A percentile compares a stretch with the other conserved stretches of the same genome.
Evolutionary conservation across 1,140 invertebrate species (phyloP).

Genomic region (Pseudomyrmex cubaensis): DNA sequence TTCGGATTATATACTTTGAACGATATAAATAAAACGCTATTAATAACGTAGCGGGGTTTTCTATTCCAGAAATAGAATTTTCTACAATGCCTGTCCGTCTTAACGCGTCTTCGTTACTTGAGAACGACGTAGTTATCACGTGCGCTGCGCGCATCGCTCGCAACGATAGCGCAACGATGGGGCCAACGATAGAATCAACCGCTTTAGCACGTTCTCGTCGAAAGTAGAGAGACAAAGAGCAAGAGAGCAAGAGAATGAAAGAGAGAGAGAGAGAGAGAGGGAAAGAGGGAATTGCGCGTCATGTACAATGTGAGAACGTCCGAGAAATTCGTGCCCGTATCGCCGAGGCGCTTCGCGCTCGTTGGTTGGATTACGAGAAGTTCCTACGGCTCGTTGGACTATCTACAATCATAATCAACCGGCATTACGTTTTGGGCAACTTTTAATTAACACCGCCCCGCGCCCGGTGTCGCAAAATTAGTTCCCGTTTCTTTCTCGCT

Average conservation of each 20-base stretch:
- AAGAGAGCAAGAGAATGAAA: not conserved
- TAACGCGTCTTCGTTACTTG: not conserved
- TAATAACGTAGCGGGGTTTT: constrained; percentile 18
- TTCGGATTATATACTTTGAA: constrained; percentile 36
- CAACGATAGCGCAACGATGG: constrained; percentile 13
- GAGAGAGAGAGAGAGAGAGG: not conserved
- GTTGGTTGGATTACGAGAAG: constrained; percentile 29
- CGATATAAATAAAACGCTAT: constrained; percentile 28
- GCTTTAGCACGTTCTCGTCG: constrained; percentile 37
- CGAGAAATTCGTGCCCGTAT: constrained; percentile 36
- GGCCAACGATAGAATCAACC: constrained; percentile 30
- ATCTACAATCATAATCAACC: constrained; percentile 73
- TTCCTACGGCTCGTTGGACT: constrained; percentile 63
- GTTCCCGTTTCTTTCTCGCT: constrained; percentile 4
- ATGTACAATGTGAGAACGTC: constrained; percentile 10
- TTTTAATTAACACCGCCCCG: constrained; percentile 76
- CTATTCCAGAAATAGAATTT: constrained; percentile 7
- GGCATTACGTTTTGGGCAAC: constrained; percentile 70
- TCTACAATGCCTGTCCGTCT: constrained; percentile 1
- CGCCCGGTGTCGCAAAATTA: constrained; percentile 27
- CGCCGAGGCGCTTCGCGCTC: constrained; percentile 14
- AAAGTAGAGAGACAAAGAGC: constrained; percentile 1
- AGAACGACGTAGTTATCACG: constrained; percentile 25
- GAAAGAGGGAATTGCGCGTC: constrained; percentile 1
- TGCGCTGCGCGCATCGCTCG: not conserved